A percentile compares a stretch with the other conserved stretches of the same genome.
Evolutionary conservation across 53 echinoderm and acorn worm species (phyloP).

Genomic region (Echinarachnius parma): DNA sequence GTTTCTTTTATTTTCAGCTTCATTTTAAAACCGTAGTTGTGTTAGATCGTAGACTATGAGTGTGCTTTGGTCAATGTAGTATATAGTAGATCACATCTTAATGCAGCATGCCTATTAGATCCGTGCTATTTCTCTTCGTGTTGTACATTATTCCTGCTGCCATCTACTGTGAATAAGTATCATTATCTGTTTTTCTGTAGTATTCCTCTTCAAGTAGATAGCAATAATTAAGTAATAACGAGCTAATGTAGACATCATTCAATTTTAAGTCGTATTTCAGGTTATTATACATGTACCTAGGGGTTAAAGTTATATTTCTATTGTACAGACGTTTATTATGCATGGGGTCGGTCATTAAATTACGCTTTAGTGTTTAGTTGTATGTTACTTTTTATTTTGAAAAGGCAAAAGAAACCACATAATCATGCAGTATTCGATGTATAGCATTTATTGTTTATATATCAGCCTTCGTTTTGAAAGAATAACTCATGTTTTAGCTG

Average conservation of each 20-base stretch:
- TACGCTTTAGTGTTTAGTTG: no score
- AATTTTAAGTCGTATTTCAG: constrained; percentile 35
- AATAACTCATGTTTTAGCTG: constrained; percentile 37
- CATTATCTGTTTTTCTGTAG: constrained; percentile 40
- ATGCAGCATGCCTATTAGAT: no score
- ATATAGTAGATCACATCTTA: no score
- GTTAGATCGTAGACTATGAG: constrained; percentile 27
- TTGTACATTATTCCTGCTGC: constrained; percentile 49
- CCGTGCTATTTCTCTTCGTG: constrained; percentile 29
- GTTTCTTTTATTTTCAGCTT: constrained; percentile 21
- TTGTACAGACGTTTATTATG: constrained; percentile 48
- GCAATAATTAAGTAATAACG: constrained; percentile 22
- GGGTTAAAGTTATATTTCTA: constrained; percentile 17
- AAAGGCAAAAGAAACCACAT: no score
- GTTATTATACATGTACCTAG: constrained; percentile 26
- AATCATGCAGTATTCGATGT: constrained; percentile 53
- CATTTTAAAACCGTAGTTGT: constrained; percentile 33
- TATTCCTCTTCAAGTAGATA: constrained; percentile 38
- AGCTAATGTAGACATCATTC: constrained; percentile 28
- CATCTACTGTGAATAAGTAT: constrained; percentile 35
- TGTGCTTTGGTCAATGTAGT: no score
- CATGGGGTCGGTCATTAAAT: no score
- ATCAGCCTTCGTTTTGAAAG: constrained; percentile 48
- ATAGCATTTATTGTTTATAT: constrained; percentile 54
- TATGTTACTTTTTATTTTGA: no score